Base-by-base conservation (phyloP, 2,113 vertebrate genomes). In the Scytalopus superciliaris region DNA sequence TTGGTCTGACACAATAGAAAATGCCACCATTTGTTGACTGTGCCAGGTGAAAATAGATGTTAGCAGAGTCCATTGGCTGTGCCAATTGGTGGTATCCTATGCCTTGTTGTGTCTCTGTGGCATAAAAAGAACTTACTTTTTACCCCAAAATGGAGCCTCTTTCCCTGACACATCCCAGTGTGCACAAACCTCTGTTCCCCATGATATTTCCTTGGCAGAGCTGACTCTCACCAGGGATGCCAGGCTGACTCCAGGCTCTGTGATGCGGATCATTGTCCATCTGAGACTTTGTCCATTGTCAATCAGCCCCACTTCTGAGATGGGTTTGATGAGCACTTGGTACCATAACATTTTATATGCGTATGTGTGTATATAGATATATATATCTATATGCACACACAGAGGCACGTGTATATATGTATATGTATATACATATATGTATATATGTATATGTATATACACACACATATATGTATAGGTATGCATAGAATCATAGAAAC, bases 191-290 rank as follows among this genome's bases (percentile, higher is more conserved):
- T 27, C 30, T 53, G 9, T 9, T 73, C 25, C 16, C 39, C 2
- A 0, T 1, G 1, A 5, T 11, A 31, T 25, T 40, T 84, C 49
- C 63, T 77, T 9, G 7, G 24, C 64, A 55, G 57, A 80, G 8
- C 1, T 1, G 72, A 50, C 23, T 15, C 78, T 73, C 3, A 2
- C 49, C 1, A 0, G 44, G 59, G 12, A 64, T 12, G 4, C 35
- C 9, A 10, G 69, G 49, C 55, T 93, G 64, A n/a, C 66, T 74
- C 60, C 3, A 2, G 69, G 50, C 28, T 85, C 75, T 0, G 0
- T 52, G 79, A 74, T 19, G 22, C 0, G 1, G 40, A 40, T 9
- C 11, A 31, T 2, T 2, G 2, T 4, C 13, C 31, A 45, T 24
- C 40, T 28, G 59, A 90, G 16, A 47, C 22, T 70, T 79, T 4